phyloP scores from a whole-genome alignment of 2,797 vertebrate species.

The Sebastiscus albofasciatus region DNA sequence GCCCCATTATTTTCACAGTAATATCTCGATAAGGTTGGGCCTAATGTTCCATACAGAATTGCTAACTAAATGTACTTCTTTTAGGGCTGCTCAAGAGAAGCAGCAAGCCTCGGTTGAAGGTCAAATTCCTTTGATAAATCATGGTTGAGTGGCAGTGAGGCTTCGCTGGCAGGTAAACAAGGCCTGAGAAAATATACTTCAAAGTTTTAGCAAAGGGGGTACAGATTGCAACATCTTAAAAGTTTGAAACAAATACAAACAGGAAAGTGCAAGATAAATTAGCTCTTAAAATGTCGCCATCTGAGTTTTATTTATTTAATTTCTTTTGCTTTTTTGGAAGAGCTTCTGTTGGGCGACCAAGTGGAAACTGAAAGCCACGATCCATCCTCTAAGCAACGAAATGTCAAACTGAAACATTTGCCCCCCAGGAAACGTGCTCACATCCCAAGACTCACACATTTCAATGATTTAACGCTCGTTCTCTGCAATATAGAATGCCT shows the following conservation, averaged over 20 bases:
- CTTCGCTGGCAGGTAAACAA: slow-evolving; percentile 14
- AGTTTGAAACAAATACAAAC: slow-evolving; percentile 1
- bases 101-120: not conserved
- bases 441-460: not conserved
- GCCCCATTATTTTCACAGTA: slow-evolving; percentile 6
- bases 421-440: not conserved
- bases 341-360: not conserved
- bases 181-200: slow-evolving; percentile 15
- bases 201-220: slow-evolving; percentile 5
- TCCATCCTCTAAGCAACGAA: not conserved
- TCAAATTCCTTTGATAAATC: slow-evolving; percentile 42
- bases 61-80: slow-evolving; percentile 2
- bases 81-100: not conserved
- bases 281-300: not conserved
- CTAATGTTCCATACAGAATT: not conserved
- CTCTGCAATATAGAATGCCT: not conserved
- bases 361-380: not conserved
- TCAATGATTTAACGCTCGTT: not conserved
- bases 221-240: not conserved
- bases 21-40: not conserved
- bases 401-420: not conserved
- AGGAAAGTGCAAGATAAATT: not conserved
- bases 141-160: slow-evolving; percentile 18
- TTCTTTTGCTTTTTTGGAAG: not conserved
- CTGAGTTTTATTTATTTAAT: not conserved